Conservation (phyloP, 2,797 vertebrate species). For the Neostethus bicornis region DNA sequence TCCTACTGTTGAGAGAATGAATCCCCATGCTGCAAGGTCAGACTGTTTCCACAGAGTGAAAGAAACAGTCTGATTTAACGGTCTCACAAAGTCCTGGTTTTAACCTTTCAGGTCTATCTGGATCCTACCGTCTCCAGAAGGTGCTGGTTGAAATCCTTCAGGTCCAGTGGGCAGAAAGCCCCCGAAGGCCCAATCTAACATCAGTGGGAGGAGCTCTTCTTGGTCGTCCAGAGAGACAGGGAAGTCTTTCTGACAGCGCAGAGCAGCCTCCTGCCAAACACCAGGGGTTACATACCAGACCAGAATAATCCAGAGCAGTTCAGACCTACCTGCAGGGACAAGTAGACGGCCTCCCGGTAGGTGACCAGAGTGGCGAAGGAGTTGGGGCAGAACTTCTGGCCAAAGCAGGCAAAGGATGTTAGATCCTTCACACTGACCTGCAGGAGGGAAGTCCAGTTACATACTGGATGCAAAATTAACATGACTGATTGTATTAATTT, state of each 20-base stretch:
- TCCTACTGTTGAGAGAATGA: too few relatives aligned
- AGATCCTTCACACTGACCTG: conserved; percentile 59
- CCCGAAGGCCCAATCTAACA: conserved; percentile 77
- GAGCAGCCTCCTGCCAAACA: conserved; percentile 57
- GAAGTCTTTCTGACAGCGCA: conserved; percentile 60
- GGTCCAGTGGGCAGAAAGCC: conserved; percentile 70
- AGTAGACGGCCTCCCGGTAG: conserved; percentile 72
- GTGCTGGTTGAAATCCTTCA: conserved; percentile 36
- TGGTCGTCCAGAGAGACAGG: neutral
- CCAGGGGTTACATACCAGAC: too few relatives aligned
- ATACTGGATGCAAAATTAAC: too few relatives aligned
- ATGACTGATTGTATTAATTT: too few relatives aligned
- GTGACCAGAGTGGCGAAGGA: conserved; percentile 52
- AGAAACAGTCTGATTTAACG: too few relatives aligned
- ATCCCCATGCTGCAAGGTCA: too few relatives aligned
- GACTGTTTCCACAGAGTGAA: too few relatives aligned
- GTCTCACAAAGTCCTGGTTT: too few relatives aligned
- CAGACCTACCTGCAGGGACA: conserved; percentile 68
- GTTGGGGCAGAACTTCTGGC: conserved; percentile 60
- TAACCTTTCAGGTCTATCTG: too few relatives aligned
- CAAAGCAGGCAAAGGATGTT: conserved; percentile 62
- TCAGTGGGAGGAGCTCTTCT: conserved; percentile 55
- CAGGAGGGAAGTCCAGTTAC: neutral
- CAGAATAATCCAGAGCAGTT: too few relatives aligned
- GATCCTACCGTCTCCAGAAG: conserved; percentile 17